Percentiles rank a stretch among this genome's conserved stretches.
Evolutionary conservation across 2,113 vertebrate genomes (phyloP).

Genomic region (Drymodes brunneopygia): DNA sequence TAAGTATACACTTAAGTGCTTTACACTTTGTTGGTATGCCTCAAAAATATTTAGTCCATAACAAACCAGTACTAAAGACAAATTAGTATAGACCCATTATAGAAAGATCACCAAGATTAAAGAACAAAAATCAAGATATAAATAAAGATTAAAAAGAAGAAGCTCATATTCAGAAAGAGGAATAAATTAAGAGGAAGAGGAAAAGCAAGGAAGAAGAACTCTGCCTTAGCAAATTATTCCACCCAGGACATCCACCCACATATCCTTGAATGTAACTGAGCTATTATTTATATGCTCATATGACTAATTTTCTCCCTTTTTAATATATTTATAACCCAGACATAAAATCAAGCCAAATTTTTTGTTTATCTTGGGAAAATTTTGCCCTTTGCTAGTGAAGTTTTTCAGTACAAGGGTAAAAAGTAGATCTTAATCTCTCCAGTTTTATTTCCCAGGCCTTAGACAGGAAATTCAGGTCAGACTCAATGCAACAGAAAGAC

Average conservation of each 20-base stretch:
- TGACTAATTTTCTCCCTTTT: background rate
- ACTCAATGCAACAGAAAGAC: background rate
- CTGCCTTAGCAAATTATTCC: conserved; percentile 21
- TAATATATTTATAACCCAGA: conserved; percentile 30
- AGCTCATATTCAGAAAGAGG: background rate
- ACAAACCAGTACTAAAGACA: background rate
- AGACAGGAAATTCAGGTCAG: background rate
- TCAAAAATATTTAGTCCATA: background rate
- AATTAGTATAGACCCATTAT: background rate
- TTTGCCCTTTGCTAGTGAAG: background rate
- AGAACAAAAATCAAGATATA: background rate
- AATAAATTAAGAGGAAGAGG: conserved; percentile 23
- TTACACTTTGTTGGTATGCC: background rate
- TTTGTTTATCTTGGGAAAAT: conserved; percentile 21
- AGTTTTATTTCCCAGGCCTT: background rate
- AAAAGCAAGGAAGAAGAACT: conserved; percentile 1
- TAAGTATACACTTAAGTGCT: background rate
- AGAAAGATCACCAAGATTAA: background rate
- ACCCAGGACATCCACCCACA: conserved; percentile 16
- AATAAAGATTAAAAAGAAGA: conserved; percentile 1
- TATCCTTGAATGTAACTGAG: background rate
- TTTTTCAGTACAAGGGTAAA: background rate
- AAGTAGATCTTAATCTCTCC: background rate
- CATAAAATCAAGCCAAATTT: conserved; percentile 4
- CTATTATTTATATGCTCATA: conserved; percentile 37